These are phyloP conservation scores for Eueremaeus valkanovi DNA, from an alignment of 2,888 invertebrate species.

Conservation along the genomic window DNA sequence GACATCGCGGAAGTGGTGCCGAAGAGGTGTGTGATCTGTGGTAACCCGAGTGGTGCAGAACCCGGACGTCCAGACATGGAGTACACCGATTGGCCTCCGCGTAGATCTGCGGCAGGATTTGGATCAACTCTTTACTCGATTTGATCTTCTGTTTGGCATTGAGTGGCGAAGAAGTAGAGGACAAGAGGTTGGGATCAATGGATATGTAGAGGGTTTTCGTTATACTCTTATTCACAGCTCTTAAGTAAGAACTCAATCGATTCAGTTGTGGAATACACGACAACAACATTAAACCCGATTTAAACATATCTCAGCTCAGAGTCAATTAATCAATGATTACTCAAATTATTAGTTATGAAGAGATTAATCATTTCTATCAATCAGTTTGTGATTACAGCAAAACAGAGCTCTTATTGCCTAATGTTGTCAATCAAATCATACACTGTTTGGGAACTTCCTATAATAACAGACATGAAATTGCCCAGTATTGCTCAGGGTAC, in stretches of 20 bases:
- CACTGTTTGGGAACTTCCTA: too few relatives aligned
- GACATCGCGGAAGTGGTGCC: background rate
- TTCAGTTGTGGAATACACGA: slow-evolving; percentile 11
- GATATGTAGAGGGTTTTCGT: slow-evolving; percentile 44
- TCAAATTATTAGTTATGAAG: too few relatives aligned
- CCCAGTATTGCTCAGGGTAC: too few relatives aligned
- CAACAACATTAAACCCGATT: slow-evolving; percentile 33
- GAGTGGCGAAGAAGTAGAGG: background rate
- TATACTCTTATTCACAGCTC: slow-evolving; percentile 39
- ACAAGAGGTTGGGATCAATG: slow-evolving; percentile 41
- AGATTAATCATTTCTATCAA: too few relatives aligned
- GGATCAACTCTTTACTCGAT: slow-evolving; percentile 32
- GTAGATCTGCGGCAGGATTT: slow-evolving; percentile 44
- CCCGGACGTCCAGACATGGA: slow-evolving; percentile 44
- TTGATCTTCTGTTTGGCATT: slow-evolving; percentile 21
- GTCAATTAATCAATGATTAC: too few relatives aligned
- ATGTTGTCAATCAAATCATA: too few relatives aligned
- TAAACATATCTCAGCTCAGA: slow-evolving; percentile 37
- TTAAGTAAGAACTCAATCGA: slow-evolving; percentile 42
- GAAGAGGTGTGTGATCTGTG: background rate
- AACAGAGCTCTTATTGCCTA: too few relatives aligned
- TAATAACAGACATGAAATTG: too few relatives aligned
- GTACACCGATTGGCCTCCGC: slow-evolving; percentile 43
- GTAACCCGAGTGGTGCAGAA: slow-evolving; percentile 41
- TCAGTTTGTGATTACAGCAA: too few relatives aligned